These are phyloP conservation scores for Hyperoodon ampullatus DNA, from an alignment of 2,113 vertebrate species.

Conservation along the genomic window DNA sequence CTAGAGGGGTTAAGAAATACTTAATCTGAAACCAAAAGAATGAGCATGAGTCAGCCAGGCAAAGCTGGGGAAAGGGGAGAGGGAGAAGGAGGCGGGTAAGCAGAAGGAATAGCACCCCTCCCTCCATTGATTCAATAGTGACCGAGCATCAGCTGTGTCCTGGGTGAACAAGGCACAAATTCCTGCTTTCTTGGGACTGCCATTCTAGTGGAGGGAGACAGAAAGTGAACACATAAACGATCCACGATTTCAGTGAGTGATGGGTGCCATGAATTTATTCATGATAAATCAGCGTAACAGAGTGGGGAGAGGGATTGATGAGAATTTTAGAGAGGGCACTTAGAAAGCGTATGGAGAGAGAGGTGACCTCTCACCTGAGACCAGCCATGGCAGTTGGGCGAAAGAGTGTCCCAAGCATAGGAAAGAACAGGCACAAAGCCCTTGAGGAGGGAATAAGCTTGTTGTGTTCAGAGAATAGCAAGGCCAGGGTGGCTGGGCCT, in stretches of 20 bases:
- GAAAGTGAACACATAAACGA: background rate
- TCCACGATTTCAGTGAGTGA: background rate
- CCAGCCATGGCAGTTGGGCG: background rate
- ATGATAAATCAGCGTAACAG: background rate
- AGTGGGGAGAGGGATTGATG: background rate
- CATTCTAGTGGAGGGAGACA: background rate
- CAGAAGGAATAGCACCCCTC: background rate
- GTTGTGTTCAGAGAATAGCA: background rate
- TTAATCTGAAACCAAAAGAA: background rate
- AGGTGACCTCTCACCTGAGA: background rate
- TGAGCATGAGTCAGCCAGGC: background rate
- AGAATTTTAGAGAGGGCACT: background rate
- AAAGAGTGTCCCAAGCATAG: background rate
- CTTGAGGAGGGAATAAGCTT: background rate
- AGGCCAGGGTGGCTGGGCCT: background rate
- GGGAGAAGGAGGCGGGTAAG: background rate
- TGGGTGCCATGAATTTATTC: background rate
- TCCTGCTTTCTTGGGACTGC: background rate
- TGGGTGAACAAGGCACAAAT: background rate
- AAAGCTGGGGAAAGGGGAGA: background rate
- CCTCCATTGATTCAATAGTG: fast-evolving
- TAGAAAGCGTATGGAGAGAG: background rate
- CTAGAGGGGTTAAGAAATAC: background rate
- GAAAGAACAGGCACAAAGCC: background rate
- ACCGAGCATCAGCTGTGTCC: background rate